These are phyloP conservation scores for Myiozetetes cayanensis DNA, from an alignment of 2,113 vertebrate genomes.

Conservation along the genomic window DNA sequence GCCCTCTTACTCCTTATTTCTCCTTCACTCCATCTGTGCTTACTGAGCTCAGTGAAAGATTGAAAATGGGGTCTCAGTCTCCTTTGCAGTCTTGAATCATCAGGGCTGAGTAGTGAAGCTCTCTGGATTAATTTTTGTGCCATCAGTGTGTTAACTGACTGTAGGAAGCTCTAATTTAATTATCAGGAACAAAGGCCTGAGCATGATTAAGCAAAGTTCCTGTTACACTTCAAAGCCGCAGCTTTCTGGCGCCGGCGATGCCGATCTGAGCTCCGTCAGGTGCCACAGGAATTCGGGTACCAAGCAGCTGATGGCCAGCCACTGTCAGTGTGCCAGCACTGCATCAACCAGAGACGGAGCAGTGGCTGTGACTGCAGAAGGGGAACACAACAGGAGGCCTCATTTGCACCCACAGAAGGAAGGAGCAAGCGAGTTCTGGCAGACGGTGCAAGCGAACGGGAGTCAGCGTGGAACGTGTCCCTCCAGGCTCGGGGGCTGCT, in stretches of 20 bases:
- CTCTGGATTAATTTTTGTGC: neutral
- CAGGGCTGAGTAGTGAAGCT: neutral
- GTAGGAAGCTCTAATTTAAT: constrained; percentile 16
- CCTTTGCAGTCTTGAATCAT: neutral
- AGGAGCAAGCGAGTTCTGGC: neutral
- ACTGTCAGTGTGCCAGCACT: neutral
- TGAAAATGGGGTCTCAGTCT: neutral
- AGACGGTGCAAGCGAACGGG: neutral
- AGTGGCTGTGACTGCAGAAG: neutral
- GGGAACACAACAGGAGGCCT: neutral
- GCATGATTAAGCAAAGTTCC: neutral
- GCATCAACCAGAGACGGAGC: neutral
- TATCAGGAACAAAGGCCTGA: neutral
- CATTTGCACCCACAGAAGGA: neutral
- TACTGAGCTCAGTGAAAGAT: neutral
- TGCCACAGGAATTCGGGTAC: neutral
- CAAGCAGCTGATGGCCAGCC: neutral
- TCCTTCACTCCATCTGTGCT: neutral
- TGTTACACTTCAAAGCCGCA: neutral
- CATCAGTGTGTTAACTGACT: neutral
- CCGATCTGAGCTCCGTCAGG: neutral
- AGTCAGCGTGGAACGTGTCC: fast-evolving
- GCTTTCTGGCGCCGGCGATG: neutral
- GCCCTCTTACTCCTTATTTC: neutral
- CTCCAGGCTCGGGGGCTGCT: neutral